Evolutionary conservation across 2,113 vertebrate species (phyloP).

Genomic region (Brevimyrus niger): DNA sequence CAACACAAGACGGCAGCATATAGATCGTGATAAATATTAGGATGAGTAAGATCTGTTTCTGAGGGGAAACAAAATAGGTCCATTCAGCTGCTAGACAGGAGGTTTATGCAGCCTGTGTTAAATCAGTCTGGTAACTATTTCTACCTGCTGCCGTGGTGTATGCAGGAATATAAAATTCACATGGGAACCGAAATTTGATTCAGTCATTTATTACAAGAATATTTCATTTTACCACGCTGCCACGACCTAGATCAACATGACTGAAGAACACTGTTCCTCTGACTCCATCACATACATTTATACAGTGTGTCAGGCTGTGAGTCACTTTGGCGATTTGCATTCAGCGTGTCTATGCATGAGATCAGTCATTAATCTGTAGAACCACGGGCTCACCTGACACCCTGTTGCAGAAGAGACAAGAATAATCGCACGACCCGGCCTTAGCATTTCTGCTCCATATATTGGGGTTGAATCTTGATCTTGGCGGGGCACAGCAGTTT

Average conservation of each 20-base stretch:
- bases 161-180: not conserved
- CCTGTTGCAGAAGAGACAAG: not conserved
- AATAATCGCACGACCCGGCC: not conserved
- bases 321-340: not conserved
- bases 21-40: not conserved
- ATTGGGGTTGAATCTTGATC: conserved; percentile 60
- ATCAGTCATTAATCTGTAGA: not conserved
- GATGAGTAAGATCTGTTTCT: not conserved
- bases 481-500: conserved; percentile 60
- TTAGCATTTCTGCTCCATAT: conserved; percentile 49
- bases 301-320: not conserved
- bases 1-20: not conserved
- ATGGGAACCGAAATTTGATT: not conserved
- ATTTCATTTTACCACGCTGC: not conserved
- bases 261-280: not conserved
- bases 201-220: not conserved
- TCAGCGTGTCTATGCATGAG: not conserved
- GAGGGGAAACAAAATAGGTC: not conserved
- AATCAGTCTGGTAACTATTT: not conserved
- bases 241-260: not conserved
- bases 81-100: not conserved
- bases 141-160: not conserved
- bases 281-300: not conserved
- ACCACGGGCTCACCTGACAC: not conserved
- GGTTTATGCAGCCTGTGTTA: not conserved